phyloP scores from a whole-genome alignment of 2,113 vertebrate genomes.

The Antidorcas marsupialis region DNA sequence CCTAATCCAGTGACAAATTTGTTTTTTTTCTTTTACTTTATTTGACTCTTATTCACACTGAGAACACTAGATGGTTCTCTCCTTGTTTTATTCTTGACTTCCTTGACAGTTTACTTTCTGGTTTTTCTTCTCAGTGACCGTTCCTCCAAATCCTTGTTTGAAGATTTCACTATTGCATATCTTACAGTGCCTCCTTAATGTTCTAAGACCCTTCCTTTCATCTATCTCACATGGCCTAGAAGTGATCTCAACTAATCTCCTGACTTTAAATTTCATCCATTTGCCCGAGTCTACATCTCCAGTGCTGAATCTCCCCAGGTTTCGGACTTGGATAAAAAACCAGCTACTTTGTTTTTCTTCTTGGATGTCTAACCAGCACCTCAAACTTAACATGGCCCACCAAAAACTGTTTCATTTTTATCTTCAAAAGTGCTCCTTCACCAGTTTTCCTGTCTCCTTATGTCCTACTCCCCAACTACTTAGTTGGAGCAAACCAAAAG shows the following conservation, averaged over 20 bases:
- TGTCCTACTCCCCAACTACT: neutral
- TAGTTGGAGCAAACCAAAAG: neutral
- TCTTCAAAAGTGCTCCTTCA: neutral
- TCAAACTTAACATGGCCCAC: neutral
- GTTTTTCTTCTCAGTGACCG: neutral
- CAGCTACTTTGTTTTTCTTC: neutral
- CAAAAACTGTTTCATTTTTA: neutral
- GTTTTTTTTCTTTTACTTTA: neutral
- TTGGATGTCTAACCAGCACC: neutral
- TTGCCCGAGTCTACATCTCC: neutral
- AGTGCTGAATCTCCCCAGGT: neutral
- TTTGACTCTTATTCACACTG: neutral
- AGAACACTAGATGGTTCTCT: neutral
- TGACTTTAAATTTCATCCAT: neutral
- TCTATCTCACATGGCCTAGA: neutral
- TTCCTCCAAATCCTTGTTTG: neutral
- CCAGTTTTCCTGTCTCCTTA: neutral
- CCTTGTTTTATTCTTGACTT: conserved; percentile 6
- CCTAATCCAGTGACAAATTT: neutral
- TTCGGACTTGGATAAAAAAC: neutral
- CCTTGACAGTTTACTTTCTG: neutral
- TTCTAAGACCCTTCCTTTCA: neutral
- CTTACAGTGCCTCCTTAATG: neutral
- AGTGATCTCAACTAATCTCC: neutral
- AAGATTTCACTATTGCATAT: neutral